Evolutionary conservation across 2,797 vertebrate genomes (phyloP).

Genomic region (Telmatherina bonti): DNA sequence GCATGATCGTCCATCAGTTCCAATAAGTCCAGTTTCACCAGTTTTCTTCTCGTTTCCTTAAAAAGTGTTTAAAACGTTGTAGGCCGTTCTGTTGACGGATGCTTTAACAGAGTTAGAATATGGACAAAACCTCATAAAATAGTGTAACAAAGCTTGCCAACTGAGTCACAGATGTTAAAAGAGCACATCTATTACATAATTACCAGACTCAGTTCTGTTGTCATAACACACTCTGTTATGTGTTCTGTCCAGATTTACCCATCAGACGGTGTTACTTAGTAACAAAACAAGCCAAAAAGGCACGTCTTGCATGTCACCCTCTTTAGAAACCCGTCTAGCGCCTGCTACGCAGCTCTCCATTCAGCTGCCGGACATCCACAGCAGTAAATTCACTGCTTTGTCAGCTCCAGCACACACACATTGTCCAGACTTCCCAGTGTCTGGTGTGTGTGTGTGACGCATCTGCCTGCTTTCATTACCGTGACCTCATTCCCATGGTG

Average conservation of each 20-base stretch:
- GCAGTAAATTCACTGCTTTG: slow-evolving; percentile 44
- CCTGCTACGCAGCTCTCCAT: slow-evolving; percentile 43
- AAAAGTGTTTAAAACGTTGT: no score
- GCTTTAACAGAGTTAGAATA: not conserved
- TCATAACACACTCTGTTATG: slow-evolving; percentile 20
- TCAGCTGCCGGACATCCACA: slow-evolving; percentile 21
- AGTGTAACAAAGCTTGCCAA: not conserved
- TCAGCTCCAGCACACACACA: slow-evolving; percentile 41
- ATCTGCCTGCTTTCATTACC: slow-evolving; percentile 26
- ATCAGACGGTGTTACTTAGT: slow-evolving; percentile 24
- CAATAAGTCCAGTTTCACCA: no score
- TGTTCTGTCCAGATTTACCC: slow-evolving; percentile 21
- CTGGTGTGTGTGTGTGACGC: slow-evolving; percentile 6
- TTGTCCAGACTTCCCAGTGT: slow-evolving; percentile 28
- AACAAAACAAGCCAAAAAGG: slow-evolving; percentile 31
- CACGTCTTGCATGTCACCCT: not conserved
- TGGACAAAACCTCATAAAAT: not conserved
- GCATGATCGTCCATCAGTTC: no score
- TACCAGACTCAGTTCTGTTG: slow-evolving; percentile 15
- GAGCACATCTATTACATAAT: slow-evolving; percentile 21
- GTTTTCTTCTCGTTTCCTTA: no score
- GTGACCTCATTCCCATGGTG: slow-evolving; percentile 22
- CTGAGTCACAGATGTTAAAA: not conserved
- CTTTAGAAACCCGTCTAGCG: slow-evolving; percentile 27
- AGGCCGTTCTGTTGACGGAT: no score